Evolutionary conservation across 2,797 vertebrate species (phyloP), one percentile per base, ranked within the genome.

Genomic region (Pseudotriccus pelzelni): DNA sequence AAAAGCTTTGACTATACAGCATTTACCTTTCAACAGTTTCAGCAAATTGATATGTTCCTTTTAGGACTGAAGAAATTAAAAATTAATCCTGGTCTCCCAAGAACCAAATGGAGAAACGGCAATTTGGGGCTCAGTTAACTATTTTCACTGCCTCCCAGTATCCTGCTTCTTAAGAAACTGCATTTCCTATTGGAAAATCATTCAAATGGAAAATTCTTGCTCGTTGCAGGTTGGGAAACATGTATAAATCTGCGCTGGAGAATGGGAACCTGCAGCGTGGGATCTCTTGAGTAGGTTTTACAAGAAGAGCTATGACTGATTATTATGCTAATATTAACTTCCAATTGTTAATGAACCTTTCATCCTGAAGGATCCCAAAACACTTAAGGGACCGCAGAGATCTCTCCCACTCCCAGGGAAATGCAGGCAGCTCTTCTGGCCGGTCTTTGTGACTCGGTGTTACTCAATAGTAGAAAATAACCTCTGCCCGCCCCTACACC

Each of bases 311-410:
- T 46, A 59, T 22, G 64, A 43, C 72, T 79, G 55, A 92, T 96
- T 88, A 84, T 91, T 67, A 93, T 76, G 87, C 85, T 93, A 86
- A 95, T 96, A 93, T 94, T 86, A 93, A 94, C 92, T 89, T 76
- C 76, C 76, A 91, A 13, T 79, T 46, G 85, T 73, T 76, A 89
- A 84, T 41, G 89, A 92, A 59, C 76, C 70, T 90, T 93, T 94
- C 85, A 74, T 60, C 34, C 50, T 90, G 94, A 79, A 94, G 91
- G 89, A 90, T 94, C 80, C 94, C 80, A 4, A 46, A 93, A 34
- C 69, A 34, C 79, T 93, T 59, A 4, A 34, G 69, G 69, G 76
- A 43, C 37, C 0, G 1, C 25, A 10, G 82, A 37, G 93, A 43
- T 75, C 50, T 78, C 79, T 80, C 60, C 56, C 30, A 1, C 81